These are phyloP conservation scores for Microplitis mediator DNA, from an alignment of 1,140 invertebrate species.

Conservation along the genomic window DNA sequence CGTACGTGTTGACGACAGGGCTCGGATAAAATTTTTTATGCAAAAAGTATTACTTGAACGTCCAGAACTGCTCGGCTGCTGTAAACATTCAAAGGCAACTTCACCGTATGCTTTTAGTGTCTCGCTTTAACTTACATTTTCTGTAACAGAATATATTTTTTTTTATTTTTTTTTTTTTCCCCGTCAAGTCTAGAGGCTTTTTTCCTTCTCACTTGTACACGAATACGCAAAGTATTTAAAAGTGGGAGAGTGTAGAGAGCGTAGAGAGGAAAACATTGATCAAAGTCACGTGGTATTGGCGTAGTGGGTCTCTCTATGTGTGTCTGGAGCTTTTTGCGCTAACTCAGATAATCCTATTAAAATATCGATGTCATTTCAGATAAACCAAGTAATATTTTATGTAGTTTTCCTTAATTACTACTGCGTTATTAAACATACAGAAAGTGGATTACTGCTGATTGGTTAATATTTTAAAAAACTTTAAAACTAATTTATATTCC, in stretches of 20 bases:
- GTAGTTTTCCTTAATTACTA: not conserved
- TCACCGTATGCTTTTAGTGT: slow-evolving; percentile 6
- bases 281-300: slow-evolving; percentile 32
- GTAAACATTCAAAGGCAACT: slow-evolving; percentile 35
- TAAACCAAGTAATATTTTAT: not conserved
- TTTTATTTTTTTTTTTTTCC: slow-evolving; percentile 6
- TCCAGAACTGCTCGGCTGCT: slow-evolving; percentile 9
- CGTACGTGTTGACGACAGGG: slow-evolving; percentile 17
- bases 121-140: not conserved
- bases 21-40: not conserved
- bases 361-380: not conserved
- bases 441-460: too few relatives aligned
- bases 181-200: not conserved
- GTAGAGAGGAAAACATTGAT: slow-evolving; percentile 27
- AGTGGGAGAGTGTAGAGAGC: not conserved
- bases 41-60: slow-evolving; percentile 18
- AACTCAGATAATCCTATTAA: slow-evolving; percentile 2
- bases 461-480: too few relatives aligned
- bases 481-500: too few relatives aligned
- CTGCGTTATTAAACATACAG: not conserved
- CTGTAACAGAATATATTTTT: not conserved
- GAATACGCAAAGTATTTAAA: too few relatives aligned
- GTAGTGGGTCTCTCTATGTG: not conserved
- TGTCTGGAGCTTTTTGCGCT: not conserved
- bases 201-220: too few relatives aligned